Evolutionary conservation across 1,140 invertebrate species (phyloP).

Genomic region (Matsumurasca onukii): DNA sequence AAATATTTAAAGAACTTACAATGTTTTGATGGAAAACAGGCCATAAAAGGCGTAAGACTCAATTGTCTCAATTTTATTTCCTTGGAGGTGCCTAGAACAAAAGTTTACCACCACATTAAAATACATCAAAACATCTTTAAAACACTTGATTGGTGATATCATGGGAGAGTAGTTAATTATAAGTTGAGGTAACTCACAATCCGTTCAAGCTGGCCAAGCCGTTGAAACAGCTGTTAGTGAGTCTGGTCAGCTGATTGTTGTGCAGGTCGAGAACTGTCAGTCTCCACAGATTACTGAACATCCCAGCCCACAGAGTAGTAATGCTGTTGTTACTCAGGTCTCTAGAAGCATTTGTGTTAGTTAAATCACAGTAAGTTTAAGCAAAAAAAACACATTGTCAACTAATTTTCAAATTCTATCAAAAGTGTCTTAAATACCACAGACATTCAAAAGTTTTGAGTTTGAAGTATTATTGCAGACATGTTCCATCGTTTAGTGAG

Average conservation of each 20-base stretch:
- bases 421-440: too few relatives aligned
- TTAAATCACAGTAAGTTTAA: too few relatives aligned
- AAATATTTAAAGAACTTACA: too few relatives aligned
- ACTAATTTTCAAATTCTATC: too few relatives aligned
- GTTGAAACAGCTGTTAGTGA: slow-evolving; percentile 45
- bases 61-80: slow-evolving; percentile 43
- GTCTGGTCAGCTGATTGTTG: slow-evolving; percentile 44
- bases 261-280: slow-evolving; percentile 47
- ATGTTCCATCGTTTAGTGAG: too few relatives aligned
- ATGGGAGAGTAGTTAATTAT: too few relatives aligned
- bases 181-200: slow-evolving; percentile 50
- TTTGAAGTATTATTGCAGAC: too few relatives aligned
- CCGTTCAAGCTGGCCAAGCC: slow-evolving; percentile 45
- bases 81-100: slow-evolving; percentile 44
- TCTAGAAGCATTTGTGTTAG: too few relatives aligned
- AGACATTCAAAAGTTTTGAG: too few relatives aligned
- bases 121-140: background rate
- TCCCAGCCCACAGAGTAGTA: slow-evolving; percentile 38
- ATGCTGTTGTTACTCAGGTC: slow-evolving; percentile 48
- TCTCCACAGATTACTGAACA: slow-evolving; percentile 47
- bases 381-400: too few relatives aligned
- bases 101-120: background rate
- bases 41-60: slow-evolving; percentile 45
- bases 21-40: slow-evolving; percentile 43
- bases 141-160: background rate